Evolutionary conservation across 1,140 invertebrate genomes (phyloP), one percentile per base, ranked within the genome.

Genomic region (Nasonia giraulti): DNA sequence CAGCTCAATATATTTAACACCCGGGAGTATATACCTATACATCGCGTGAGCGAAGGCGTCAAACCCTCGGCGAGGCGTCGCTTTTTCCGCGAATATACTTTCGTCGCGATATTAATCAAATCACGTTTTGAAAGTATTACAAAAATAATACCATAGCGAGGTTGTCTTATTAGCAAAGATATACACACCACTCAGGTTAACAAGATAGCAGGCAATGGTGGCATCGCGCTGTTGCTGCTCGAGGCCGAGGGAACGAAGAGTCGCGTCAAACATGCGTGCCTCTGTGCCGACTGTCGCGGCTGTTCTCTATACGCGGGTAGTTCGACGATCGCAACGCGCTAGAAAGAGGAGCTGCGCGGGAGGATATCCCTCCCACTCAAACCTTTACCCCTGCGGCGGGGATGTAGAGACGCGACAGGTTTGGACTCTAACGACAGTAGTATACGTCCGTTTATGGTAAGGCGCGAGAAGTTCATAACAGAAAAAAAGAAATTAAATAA

Each of bases 171-270:
- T 17, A 17, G 20, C 47, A 62, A 20, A 6, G 14, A 80, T 78
- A 80, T 78, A 90, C 88, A 33, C 88, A 91, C 87, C 88, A 76
- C 88, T 90, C 73, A 91, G 79, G 87, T 89, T 90, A 85, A 90
- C 87, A 84, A 91, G 90, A 87, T 91, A 90, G 82, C 85, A 90
- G 87, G 88, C 89, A 86, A 89, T 89, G 86, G 86, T 87, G 90
- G 89, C 83, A 84, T 87, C 88, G 47, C 74, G 73, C 73, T 82
- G 71, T 12, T 82, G 73, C 44, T 75, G 80, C 20, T 82, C 73
- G 33, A 44, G 14, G 20, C 44, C 55, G 14, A 82, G 37, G 10
- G 73, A 17, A 50, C 81, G 81, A 31, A 76, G 33, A 27, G 17
- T 27, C 50, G 80, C 50, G 33, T 66, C 50, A 73, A 82, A 76